Evolutionary conservation across 2,113 vertebrate genomes (phyloP).

Genomic region (Podocnemis expansa): DNA sequence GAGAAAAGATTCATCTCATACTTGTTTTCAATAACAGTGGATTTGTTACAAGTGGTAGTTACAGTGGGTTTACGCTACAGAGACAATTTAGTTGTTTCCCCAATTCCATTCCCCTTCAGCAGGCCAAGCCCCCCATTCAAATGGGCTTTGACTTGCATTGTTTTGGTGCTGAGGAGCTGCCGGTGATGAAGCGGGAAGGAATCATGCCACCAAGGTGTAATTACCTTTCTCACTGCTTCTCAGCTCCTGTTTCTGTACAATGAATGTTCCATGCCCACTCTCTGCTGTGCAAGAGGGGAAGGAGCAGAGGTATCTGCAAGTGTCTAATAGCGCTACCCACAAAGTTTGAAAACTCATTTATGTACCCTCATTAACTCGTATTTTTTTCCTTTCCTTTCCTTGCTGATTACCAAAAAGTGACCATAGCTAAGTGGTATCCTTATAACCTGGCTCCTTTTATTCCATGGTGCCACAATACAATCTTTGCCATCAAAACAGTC

Average conservation of each 20-base stretch:
- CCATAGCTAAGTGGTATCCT: neutral
- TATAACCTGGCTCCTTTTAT: neutral
- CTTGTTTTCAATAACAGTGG: too few relatives aligned
- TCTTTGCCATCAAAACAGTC: neutral
- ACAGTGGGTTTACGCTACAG: neutral
- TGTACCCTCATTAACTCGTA: neutral
- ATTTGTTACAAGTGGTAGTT: neutral
- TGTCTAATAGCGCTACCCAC: neutral
- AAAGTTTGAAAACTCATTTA: neutral
- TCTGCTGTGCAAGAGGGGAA: neutral
- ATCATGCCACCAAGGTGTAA: neutral
- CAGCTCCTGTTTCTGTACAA: neutral
- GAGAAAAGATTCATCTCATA: neutral
- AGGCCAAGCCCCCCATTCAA: neutral
- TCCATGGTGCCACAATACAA: neutral
- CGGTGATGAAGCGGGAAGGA: neutral
- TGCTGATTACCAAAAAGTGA: neutral
- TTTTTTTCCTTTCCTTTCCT: neutral
- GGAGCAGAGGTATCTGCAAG: neutral
- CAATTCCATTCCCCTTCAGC: neutral
- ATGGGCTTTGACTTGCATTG: neutral
- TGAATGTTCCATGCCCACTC: neutral
- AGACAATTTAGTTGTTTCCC: neutral
- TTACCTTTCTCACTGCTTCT: neutral
- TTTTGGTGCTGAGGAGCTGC: neutral